Evolutionary conservation across 2,797 vertebrate species (phyloP), one percentile per base, ranked within the genome.

Genomic region (Phoebastria nigripes): DNA sequence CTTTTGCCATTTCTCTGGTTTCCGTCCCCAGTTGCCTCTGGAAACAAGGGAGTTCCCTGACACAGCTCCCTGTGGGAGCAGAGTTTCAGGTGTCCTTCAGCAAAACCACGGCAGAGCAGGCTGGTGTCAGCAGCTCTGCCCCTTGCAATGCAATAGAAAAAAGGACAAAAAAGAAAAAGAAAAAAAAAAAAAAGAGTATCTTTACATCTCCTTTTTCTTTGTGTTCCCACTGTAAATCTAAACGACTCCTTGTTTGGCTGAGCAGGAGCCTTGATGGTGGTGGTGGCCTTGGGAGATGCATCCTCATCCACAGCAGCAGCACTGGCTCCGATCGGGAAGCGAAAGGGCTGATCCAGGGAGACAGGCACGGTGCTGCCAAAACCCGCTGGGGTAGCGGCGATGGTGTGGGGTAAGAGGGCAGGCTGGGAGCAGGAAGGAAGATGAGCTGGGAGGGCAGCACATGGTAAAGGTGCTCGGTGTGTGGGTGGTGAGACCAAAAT

Each of bases 301-400:
- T 55, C 66, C 55, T 76, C 20, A 41, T 42, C 71, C 61, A 8
- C 10, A 82, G 47, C 51, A 84, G 74, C 67, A 33, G n/a, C 2
- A 1, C 52, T 79, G 73, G 25, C 70, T 63, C 29, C 0, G 0
- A 1, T 3, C 0, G 3, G 73, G 61, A 63, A 69, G 41, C 0
- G 0, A 24, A 67, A 56, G 61, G 49, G 8, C 8, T 20, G 21
- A 29, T 47, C 52, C 25, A 72, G 18, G 66, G 80, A 74, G 51
- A 37, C 0, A 2, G 35, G 39, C 54, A 56, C 0, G 0, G 63
- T 22, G 8, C 65, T 92, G 49, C 83, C 42, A 35, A 44, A 44
- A 44, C 65, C 37, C 11, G 1, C 25, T 5, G 4, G 79, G 19
- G 29, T 18, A 52, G 55, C 3, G 1, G 10, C 2, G 2, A 7